phyloP scores from a whole-genome alignment of 2,888 invertebrate genomes.

The Drosophila formosana region DNA sequence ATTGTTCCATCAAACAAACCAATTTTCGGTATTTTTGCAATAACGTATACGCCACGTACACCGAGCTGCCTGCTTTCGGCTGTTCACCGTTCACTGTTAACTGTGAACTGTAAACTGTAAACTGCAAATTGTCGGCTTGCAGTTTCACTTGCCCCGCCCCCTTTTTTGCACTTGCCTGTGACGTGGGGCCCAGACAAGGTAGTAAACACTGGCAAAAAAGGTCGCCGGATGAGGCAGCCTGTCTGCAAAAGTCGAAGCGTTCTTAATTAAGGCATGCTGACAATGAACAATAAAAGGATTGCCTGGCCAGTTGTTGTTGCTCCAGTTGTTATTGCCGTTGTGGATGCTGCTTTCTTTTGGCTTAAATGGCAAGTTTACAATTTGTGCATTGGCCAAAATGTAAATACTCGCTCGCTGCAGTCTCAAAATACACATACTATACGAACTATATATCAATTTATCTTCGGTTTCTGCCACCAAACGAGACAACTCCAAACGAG shows the following conservation, averaged over 20 bases:
- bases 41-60: constrained; percentile 42
- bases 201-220: constrained; percentile 37
- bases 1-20: constrained; percentile 77
- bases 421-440: constrained; percentile 28
- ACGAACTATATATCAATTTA: constrained; percentile 51
- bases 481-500: not conserved
- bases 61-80: constrained; percentile 54
- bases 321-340: not conserved
- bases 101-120: constrained; percentile 63
- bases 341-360: constrained; percentile 27
- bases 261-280: constrained; percentile 71
- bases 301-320: constrained; percentile 15
- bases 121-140: constrained; percentile 76
- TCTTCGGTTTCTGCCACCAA: constrained; percentile 43
- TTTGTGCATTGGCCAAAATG: constrained; percentile 63
- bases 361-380: constrained; percentile 61
- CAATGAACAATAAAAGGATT: constrained; percentile 71
- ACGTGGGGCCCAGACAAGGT: constrained; percentile 41
- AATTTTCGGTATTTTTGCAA: constrained; percentile 76
- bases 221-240: constrained; percentile 31
- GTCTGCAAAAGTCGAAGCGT: constrained; percentile 61
- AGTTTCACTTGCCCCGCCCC: constrained; percentile 27
- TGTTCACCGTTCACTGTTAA: constrained; percentile 58
- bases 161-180: constrained; percentile 3
- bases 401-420: constrained; percentile 55